Percentiles rank a stretch among this genome's conserved stretches.
Conservation (phyloP, 1,140 invertebrate species). For the Cydia pomonella region DNA sequence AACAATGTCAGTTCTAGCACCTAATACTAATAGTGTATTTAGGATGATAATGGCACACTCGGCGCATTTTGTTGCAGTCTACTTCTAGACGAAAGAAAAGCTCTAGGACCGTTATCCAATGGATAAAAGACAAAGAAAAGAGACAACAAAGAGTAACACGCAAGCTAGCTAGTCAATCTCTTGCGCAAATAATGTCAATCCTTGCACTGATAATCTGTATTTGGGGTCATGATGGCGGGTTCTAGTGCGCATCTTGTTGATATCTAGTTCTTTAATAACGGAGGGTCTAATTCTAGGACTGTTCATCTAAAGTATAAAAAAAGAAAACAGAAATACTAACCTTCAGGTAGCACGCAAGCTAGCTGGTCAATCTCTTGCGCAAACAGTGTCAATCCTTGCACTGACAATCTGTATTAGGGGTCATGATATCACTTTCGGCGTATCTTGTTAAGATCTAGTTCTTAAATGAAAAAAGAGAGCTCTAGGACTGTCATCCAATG, state of each 20-base stretch:
- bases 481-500: no score
- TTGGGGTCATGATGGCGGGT: slow-evolving; percentile 90
- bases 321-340: slow-evolving; percentile 52
- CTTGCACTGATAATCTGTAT: slow-evolving; percentile 92
- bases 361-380: slow-evolving; percentile 92
- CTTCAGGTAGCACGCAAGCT: slow-evolving; percentile 92
- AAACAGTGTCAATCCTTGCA: slow-evolving; percentile 93
- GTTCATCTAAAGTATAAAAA: no score
- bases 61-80: slow-evolving; percentile 89
- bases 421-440: slow-evolving; percentile 86
- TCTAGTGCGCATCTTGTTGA: slow-evolving; percentile 91
- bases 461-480: slow-evolving; percentile 88
- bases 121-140: no score
- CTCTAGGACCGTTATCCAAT: no score
- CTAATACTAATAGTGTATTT: slow-evolving; percentile 94
- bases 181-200: slow-evolving; percentile 92
- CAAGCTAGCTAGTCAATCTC: slow-evolving; percentile 93
- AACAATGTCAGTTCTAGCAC: slow-evolving; percentile 93
- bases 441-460: slow-evolving; percentile 91
- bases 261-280: slow-evolving; percentile 92
- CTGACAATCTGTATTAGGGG: slow-evolving; percentile 90
- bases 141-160: slow-evolving; percentile 82
- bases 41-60: slow-evolving; percentile 86
- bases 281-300: no score
- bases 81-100: slow-evolving; percentile 92